Conservation (phyloP, 2,113 vertebrate genomes). For the Sula dactylatra region DNA sequence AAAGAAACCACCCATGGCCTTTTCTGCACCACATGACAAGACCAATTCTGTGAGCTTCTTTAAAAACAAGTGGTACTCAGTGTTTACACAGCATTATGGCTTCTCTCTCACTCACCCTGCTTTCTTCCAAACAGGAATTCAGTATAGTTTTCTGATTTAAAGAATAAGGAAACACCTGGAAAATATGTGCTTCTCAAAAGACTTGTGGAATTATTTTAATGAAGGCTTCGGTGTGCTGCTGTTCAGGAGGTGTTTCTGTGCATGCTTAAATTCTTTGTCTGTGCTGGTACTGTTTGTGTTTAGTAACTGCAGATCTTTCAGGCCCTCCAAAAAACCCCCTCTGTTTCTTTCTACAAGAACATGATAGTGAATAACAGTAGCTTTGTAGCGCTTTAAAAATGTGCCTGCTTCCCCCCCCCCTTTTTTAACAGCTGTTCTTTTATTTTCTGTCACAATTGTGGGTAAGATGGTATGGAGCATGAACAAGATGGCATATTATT, state of each 20-base stretch:
- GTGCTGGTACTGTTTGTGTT: not conserved
- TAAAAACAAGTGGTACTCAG: not conserved
- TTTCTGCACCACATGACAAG: not conserved
- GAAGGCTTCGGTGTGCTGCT: not conserved
- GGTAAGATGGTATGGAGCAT: not conserved
- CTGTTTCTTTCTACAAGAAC: not conserved
- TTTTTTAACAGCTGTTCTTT: conserved; percentile 18
- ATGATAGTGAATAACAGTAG: not conserved
- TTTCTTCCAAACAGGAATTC: not conserved
- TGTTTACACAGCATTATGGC: not conserved
- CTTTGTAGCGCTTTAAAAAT: not conserved
- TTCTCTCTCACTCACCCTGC: not conserved
- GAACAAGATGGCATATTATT: conserved; percentile 15
- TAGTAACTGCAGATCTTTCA: not conserved
- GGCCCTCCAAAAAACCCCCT: not conserved
- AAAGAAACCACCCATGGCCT: not conserved
- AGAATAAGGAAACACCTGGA: not conserved
- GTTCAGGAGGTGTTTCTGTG: not conserved
- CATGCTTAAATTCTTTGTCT: not conserved
- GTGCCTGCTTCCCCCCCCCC: not conserved
- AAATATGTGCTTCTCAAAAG: not conserved
- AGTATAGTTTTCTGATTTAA: not conserved
- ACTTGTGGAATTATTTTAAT: not conserved
- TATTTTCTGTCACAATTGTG: conserved; percentile 22
- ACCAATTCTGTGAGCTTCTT: not conserved